Evolutionary conservation across 2,888 invertebrate genomes (phyloP), one percentile per base, ranked within the genome.

Genomic region (Nephrotoma guestfalica): DNA sequence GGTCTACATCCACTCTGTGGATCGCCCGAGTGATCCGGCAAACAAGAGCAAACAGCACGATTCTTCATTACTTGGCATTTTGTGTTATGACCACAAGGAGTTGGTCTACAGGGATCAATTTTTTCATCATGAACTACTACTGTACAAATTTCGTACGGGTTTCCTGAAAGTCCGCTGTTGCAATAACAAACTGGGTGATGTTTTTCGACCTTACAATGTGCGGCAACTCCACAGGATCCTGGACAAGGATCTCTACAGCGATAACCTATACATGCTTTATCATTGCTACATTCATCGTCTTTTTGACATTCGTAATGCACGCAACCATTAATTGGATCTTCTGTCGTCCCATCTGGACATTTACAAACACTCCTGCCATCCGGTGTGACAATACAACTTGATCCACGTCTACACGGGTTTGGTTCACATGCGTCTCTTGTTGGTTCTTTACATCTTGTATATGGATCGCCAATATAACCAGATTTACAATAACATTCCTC

Each of bases 131-230:
- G 91, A 87, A 91, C 89, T 86, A 93, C 93, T 71, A 92, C 91
- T 84, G 93, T 92, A 89, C 94, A 94, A 90, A 97, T 97, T 89
- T 95, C 94, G 86, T 94, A 92, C 40, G 97, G 97, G 92, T 97
- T 96, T 85, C 97, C 97, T 83, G 94, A 93, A 85, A 95, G 92
- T 40, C 95, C 95, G 86, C 93, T 91, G 89, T 94, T 93, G 90
- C 97, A 97, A 7, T 94, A 93, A 90, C 97, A 97, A 6, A 96
- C 93, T 43, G 96, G 96, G 90, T 95, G 95, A 90, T 97, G 97
- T 90, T 94, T 93, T 90, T 96, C 95, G 0, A 95, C 95, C 87
- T 94, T 93, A 89, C 97, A 97, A 87, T 93, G 92, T 11, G 97
- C 94, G 88, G 95, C 94, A 40, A 94, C 90, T 9, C 96, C 97